These are phyloP conservation scores for Atopsyche davidsoni DNA, from an alignment of 1,140 invertebrate genomes.

Conservation along the genomic window DNA sequence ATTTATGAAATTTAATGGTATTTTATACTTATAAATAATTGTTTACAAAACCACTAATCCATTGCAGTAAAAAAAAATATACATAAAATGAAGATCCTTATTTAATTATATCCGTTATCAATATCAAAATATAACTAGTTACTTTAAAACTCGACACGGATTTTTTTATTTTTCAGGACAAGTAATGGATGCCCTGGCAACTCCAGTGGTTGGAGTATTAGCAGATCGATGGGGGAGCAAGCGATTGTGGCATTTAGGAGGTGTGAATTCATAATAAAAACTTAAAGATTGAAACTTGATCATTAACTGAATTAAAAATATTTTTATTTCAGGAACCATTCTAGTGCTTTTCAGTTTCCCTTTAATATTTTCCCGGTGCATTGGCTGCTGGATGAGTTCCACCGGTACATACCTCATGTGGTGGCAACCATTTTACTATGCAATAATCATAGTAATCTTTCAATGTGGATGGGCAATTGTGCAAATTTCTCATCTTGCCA, in stretches of 20 bases:
- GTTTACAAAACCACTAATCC: background rate
- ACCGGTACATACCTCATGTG: conserved; percentile 39
- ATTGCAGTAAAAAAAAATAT: no score
- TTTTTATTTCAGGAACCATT: conserved; percentile 49
- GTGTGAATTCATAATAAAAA: conserved; percentile 43
- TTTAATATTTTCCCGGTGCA: conserved; percentile 70
- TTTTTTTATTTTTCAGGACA: conserved; percentile 56
- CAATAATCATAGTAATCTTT: conserved; percentile 73
- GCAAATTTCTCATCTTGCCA: conserved; percentile 85
- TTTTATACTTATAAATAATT: background rate
- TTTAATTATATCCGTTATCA: no score
- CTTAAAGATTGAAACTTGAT: background rate
- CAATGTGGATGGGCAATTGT: conserved; percentile 88
- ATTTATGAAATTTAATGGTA: no score
- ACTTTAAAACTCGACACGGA: background rate
- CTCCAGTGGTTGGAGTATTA: conserved; percentile 78
- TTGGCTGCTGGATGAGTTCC: conserved; percentile 44
- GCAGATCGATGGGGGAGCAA: conserved; percentile 69
- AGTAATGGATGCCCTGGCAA: conserved; percentile 78
- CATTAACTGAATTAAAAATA: no score
- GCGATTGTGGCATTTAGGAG: conserved; percentile 82
- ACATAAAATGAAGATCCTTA: no score
- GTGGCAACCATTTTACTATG: conserved; percentile 65
- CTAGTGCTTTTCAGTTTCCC: conserved; percentile 66
- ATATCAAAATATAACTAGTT: background rate